phyloP scores from a whole-genome alignment of 2,797 vertebrate species.

The Prionace glauca region DNA sequence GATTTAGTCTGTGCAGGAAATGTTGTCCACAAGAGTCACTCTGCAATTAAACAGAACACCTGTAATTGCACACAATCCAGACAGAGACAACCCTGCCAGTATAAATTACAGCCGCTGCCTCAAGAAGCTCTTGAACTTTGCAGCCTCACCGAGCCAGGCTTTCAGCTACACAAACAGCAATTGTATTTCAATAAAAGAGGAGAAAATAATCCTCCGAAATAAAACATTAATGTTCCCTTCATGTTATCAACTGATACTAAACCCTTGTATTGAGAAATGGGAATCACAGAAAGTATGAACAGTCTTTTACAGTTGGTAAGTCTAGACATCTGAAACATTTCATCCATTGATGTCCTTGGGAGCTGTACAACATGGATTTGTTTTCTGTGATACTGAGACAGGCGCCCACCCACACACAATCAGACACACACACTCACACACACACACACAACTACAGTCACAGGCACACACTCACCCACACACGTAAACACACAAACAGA shows the following conservation, averaged over 20 bases:
- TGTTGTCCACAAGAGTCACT: conserved; percentile 18
- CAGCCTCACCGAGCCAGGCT: background rate
- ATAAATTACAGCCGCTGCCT: conserved; percentile 20
- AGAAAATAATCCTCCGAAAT: conserved; percentile 9
- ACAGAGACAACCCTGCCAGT: conserved; percentile 17
- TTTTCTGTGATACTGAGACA: background rate
- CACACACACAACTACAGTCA: background rate
- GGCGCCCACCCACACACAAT: background rate
- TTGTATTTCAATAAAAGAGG: conserved; percentile 15
- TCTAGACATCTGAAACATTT: conserved; percentile 22
- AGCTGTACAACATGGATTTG: background rate
- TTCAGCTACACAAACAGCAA: background rate
- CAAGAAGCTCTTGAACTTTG: conserved; percentile 4
- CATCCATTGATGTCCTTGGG: background rate
- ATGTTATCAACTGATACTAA: background rate
- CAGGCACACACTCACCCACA: background rate
- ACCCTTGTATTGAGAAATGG: background rate
- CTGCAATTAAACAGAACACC: conserved; percentile 34
- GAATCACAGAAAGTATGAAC: background rate
- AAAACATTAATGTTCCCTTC: conserved; percentile 25
- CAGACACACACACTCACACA: background rate
- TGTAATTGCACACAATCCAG: conserved; percentile 14
- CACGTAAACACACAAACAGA: background rate
- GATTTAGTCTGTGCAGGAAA: background rate
- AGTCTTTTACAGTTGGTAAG: background rate